These are phyloP conservation scores for Capromys pilorides DNA, from an alignment of 2,797 vertebrate species.

Conservation along the genomic window DNA sequence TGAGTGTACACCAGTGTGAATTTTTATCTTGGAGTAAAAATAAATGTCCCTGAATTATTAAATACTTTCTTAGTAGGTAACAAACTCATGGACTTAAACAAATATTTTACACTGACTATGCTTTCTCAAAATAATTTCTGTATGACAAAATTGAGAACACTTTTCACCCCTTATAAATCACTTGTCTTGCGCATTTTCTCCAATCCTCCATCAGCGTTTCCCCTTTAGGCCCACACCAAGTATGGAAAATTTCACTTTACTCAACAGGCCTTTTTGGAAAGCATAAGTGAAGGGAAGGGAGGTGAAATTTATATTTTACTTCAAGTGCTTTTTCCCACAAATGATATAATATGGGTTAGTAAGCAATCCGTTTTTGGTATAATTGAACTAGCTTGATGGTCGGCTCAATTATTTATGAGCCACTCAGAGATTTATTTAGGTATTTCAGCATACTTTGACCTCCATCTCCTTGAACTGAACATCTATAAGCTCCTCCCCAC, in stretches of 20 bases:
- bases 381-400: conserved; percentile 72
- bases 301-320: conserved; percentile 75
- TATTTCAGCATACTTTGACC: conserved; percentile 60
- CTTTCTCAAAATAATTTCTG: conserved; percentile 44
- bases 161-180: conserved; percentile 55
- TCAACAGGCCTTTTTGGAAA: conserved; percentile 67
- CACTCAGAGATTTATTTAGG: conserved; percentile 72
- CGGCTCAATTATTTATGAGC: conserved; percentile 73
- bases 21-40: conserved; percentile 46
- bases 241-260: conserved; percentile 78
- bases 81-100: not conserved
- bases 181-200: conserved; percentile 40
- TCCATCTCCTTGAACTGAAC: conserved; percentile 31
- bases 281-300: conserved; percentile 11
- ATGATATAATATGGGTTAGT: conserved; percentile 55
- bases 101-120: not conserved
- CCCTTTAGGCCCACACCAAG: conserved; percentile 35
- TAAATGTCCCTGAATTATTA: not conserved
- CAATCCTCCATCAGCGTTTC: not conserved
- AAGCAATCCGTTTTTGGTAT: conserved; percentile 65
- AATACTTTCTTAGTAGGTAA: not conserved
- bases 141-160: conserved; percentile 51
- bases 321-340: conserved; percentile 59
- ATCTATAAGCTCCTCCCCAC: not conserved
- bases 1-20: not conserved